Conservation (phyloP, 2,113 vertebrate genomes). For the Mastomys coucha region DNA sequence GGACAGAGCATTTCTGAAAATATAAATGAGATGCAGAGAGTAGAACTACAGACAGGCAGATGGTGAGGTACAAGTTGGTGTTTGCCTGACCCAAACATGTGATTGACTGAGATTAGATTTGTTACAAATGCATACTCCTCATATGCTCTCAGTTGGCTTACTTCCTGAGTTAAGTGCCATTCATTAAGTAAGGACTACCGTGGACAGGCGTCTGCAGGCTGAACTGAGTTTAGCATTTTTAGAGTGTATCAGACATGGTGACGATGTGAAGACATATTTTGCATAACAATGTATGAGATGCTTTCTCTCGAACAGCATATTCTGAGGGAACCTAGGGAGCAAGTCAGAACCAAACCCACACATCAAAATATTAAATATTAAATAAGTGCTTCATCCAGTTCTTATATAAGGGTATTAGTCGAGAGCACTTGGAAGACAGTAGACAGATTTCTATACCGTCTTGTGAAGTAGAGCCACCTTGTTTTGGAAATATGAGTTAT, state of each 20-base stretch:
- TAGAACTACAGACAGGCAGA: neutral
- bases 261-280: neutral
- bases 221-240: neutral
- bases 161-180: neutral
- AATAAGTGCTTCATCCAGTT: neutral
- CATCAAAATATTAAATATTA: neutral
- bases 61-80: too few species aligned
- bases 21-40: neutral
- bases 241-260: neutral
- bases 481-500: neutral
- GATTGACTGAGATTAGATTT: neutral
- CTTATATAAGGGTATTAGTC: neutral
- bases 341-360: neutral
- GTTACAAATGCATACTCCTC: neutral
- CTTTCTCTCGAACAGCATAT: neutral
- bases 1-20: neutral
- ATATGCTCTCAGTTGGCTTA: neutral
- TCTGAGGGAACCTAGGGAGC: neutral
- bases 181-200: neutral
- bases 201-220: neutral
- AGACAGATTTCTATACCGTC: neutral
- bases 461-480: rapidly evolving
- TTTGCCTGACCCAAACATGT: neutral
- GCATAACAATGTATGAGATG: rapidly evolving
- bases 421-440: neutral